Conservation (phyloP, 1,140 invertebrate species). For the Drosophila ogumai region DNA sequence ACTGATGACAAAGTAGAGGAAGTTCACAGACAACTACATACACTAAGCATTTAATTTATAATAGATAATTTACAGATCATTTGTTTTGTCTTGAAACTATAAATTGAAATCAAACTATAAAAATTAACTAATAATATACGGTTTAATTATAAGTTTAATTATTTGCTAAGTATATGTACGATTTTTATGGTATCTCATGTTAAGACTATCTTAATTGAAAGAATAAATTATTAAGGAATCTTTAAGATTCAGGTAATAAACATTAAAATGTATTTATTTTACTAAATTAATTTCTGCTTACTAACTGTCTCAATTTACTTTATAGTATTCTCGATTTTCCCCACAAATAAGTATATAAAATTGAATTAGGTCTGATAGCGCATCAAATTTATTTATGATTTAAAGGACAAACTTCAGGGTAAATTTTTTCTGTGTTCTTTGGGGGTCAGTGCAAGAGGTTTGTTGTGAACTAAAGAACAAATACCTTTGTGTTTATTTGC, state of each 20-base stretch:
- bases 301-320: neutral
- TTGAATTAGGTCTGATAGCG: conserved; percentile 2
- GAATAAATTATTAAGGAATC: neutral
- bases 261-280: too few relatives aligned
- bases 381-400: conserved; percentile 19
- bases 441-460: conserved; percentile 26
- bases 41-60: conserved; percentile 1
- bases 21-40: conserved; percentile 15
- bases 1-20: conserved; percentile 24
- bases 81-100: neutral
- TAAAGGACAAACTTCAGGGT: conserved; percentile 22
- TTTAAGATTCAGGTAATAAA: neutral
- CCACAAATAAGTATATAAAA: neutral
- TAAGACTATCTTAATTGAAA: neutral
- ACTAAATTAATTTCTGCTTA: neutral
- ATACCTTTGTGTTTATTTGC: neutral
- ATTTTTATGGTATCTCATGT: neutral
- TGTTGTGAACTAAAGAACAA: neutral
- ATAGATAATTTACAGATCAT: neutral
- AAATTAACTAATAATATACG: neutral
- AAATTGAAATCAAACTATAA: neutral
- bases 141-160: too few relatives aligned
- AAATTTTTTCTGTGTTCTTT: conserved; percentile 6
- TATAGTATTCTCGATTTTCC: neutral
- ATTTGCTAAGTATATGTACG: neutral